Base-by-base conservation (phyloP, 1,140 invertebrate genomes). In the Zaprionus camerounensis region DNA sequence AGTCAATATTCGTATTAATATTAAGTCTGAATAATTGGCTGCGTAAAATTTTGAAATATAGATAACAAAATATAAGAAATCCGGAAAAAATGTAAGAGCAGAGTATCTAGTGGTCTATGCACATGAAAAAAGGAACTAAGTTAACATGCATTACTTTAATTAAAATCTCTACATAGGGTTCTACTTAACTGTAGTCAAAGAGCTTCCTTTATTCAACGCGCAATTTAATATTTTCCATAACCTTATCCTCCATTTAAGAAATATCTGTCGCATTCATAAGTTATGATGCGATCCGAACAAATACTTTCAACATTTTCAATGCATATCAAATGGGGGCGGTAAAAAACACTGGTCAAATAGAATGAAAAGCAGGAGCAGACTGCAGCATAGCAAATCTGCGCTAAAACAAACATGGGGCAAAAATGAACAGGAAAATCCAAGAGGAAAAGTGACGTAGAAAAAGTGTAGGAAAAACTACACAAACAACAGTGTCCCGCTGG, bases 291-390 rank as follows among this genome's bases (percentile, higher is more conserved):
- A 46, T 46, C 7, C 59, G 15, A 22, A 24, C 46, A 64, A 63
- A 64, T 64, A 71, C 63, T 58, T 72, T 51, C 41, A 67, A 51
- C 53, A 51, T 72, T 58, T 66, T 59, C 55, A 72, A 66, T 72
- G 69, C 69, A 71, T 65, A 65, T 65, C 28, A 65, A 71, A 65
- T 71, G 34, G 51, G 41, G 41, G 41, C 31, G 9, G 31, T 11
- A n/a, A 22, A 49, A 51, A 67, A 22, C 17, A 74, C 15, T 55
- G 9, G 31, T 28, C 31, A n/a, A 9, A 20, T 20, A 34, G 9
- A 4, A n/a, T 6, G 38, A 56, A 63, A 24, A 28, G 22, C 53
- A 22, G 13, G 22, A 26, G 24, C 5, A 28, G 12, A 2, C 2
- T 28, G 51, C 51, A 15, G 22, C 24, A 22, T 22, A 15, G 13